Evolutionary conservation across 1,140 invertebrate species (phyloP), one percentile per base, ranked within the genome.

Genomic region (Diuraphis noxia): DNA sequence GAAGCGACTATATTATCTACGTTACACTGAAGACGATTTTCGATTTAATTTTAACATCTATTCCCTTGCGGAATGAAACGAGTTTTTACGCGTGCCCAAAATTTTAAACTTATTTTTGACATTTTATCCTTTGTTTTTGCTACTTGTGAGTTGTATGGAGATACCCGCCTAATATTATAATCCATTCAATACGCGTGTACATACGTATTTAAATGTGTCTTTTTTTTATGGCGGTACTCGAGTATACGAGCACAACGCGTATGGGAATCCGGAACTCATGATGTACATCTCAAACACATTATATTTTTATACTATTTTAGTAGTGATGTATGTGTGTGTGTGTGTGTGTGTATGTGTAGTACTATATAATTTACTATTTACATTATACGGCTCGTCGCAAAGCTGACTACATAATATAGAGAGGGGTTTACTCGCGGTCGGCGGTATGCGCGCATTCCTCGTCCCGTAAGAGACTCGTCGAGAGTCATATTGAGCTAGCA

Each of bases 401-500:
- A 63, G 56, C 56, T n/a, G 30, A 72, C 56, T 63, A 49, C 10
- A 43, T 43, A 13, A 46, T 46, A 6, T 4, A 23, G 46, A 82
- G 40, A 82, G 81, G 10, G 81, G 40, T 43, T 82, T 82, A 82
- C 81, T 41, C 81, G 38, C 81, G 36, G 81, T 52, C 86, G 46
- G 34, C 4, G 86, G 86, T 88, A 88, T 63, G 86, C 49, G 23
- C 86, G 86, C 86, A 88, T 88, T 56, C 86, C 86, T 56, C 13
- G 36, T 17, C 8, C 46, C 49, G 34, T 30, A 13, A 49, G 46
- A 49, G 36, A 81, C 79, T 34, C 23, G 36, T n/a, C 30, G 56
- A 63, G 56, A 63, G 56, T 63, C 21, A 30, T 40, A 30, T 63
- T 52, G 52, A 4, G 7, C 79, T 38, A 25, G 49, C 49, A 40